Evolutionary conservation across 1,140 invertebrate species (phyloP), one percentile per base, ranked within the genome.

Genomic region (Philotrypesis tridentata): DNA sequence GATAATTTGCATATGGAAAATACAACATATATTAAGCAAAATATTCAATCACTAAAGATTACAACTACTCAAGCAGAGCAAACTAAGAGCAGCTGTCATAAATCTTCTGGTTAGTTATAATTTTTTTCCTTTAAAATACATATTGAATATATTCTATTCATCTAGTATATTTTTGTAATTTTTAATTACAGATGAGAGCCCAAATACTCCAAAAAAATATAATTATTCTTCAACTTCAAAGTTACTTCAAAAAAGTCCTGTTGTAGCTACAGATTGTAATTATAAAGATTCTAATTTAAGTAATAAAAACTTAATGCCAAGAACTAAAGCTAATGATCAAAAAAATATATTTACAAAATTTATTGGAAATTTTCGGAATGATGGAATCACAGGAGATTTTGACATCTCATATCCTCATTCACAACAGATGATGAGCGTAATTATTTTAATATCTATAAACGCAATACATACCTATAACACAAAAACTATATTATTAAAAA

Each of bases 351-450:
- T 8, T 17, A 8, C 94, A 0, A 92, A 93, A 82, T 96, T 96
- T 85, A 92, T 93, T 85, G 93, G 94, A 0, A 93, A 95, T 85
- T 94, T 95, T 37, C 93, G 94, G 85, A 97, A 97, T 89, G 95
- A 97, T 91, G 96, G 96, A 8, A 91, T 93, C 1, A 95, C 95
- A 79, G 94, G 94, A 12, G 95, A 97, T 90, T 97, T 97, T 88
- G 95, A 96, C 90, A 89, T 92, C 67, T 90, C 94, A 21, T 97
- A 95, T 89, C 91, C 93, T 0, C 96, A 97, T 91, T 95, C 95
- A 0, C 87, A 90, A 12, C 92, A 94, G 73, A 93, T 98, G 91
- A 92, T 94, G 87, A 93, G 94, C 80, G 93, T 93, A 83, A 82
- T 55, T 73, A 63, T 60, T 43, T 27, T 67, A 37, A 73, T 29